Evolutionary conservation across 2,113 vertebrate genomes (phyloP), one percentile per base, ranked within the genome.

Genomic region (Istiophorus platypterus): DNA sequence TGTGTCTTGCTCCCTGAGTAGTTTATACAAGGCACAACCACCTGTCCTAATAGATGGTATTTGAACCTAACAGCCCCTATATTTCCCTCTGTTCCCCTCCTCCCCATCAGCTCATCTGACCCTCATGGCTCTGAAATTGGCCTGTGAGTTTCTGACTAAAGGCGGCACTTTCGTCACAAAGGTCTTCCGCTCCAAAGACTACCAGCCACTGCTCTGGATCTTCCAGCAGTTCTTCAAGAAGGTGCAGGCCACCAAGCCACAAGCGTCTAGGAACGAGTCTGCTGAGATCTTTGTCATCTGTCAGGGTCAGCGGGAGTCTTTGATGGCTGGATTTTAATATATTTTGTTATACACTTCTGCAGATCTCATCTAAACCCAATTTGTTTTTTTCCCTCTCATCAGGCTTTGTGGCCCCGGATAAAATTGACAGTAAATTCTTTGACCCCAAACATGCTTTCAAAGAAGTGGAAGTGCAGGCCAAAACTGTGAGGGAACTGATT

Each of bases 211-310:
- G 1, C 93, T 99, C 1, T 99, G 98, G 98, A 98, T 99, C 91
- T 99, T 99, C 90, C 97, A 99, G 92, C 97, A 99, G 92, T 96
- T 99, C 76, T 99, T 99, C 91, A 95, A 83, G 77, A 99, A 96
- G 65, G 97, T 99, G 12, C 97, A 98, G 85, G 96, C 98, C 85
- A 99, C 98, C 66, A 99, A 99, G 31, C 98, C 98, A 0, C 98
- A 99, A 78, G 98, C 98, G 0, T 99, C 98, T 0, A 96, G 98
- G 66, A 98, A 97, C 0, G 98, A 99, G 84, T 99, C 98, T 0
- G 98, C 98, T 0, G 98, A 99, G 94, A 99, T 99, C 91, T 99
- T 99, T 8, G 98, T 99, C n/a, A 90, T 99, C 81, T 99, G 98
- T 81, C 98, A 99, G 81, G 97, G 98, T 99, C 56, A 91, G 89